Evolutionary conservation across 2,113 vertebrate genomes (phyloP), one percentile per base, ranked within the genome.

Genomic region (Bos javanicus): DNA sequence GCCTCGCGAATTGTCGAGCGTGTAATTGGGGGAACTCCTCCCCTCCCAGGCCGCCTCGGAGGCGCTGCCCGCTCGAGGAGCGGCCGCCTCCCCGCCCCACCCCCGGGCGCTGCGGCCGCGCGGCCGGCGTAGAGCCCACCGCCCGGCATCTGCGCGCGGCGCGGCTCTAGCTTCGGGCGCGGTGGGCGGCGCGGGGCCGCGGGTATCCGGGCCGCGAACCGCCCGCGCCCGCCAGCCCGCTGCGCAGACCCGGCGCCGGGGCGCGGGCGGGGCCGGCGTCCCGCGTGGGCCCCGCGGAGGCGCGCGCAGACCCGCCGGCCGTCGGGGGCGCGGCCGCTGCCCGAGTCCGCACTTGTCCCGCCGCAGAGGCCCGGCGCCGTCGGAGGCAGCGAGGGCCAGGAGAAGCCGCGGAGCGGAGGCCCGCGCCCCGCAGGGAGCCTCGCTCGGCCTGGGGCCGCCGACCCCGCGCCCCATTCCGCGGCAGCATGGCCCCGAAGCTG

Each of bases 401-500:
- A n/a, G 28, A 39, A 36, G 23, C 9, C 5, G 89, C 25, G 46
- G 74, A 74, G 90, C 21, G 36, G 15, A 56, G 62, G 78, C 39
- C 85, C 2, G 90, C 43, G 48, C 57, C 19, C 46, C 21, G 1
- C 64, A 67, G 87, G 64, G 48, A 30, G 80, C 48, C 33, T n/a
- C 39, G 8, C 87, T 6, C 16, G 17, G 52, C 87, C 71, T 25
- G 60, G 95, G 97, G 96, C 95, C 95, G 43, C 36, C 64, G 87
- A 85, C 96, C 48, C 74, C 28, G 82, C 39, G 48, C 39, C 71
- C 71, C 25, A 92, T 90, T 33, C 46, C 33, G 8, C 62, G 7
- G 52, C 87, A 99, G 98, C 98, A 99, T 99, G 99, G 98, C 99
- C 94, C 94, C 98, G 97, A 99, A 97, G 98, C 98, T 99, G 60